Percentiles rank a stretch among this genome's conserved stretches.
Conservation (phyloP, 2,113 vertebrate species). For the Rana temporaria region DNA sequence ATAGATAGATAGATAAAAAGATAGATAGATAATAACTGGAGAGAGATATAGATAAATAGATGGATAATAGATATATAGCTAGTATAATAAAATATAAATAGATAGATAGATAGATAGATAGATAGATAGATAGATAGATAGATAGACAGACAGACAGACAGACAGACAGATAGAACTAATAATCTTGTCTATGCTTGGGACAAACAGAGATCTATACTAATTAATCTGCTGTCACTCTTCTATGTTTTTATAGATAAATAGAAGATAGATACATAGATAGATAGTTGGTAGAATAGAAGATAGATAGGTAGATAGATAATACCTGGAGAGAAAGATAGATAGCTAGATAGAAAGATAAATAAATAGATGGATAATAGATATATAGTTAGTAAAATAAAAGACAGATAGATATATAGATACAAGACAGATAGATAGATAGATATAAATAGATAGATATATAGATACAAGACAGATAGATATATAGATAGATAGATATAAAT, state of each 20-base stretch:
- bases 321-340: neutral
- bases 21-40: too few species aligned
- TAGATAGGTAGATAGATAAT: neutral
- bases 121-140: slow-evolving; percentile 4
- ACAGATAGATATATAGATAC: slow-evolving; percentile 23
- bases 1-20: too few species aligned
- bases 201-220: too few species aligned
- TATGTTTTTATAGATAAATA: too few species aligned
- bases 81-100: slow-evolving; percentile 5
- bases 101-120: slow-evolving; percentile 10
- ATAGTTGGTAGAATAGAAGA: too few species aligned
- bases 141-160: too few species aligned
- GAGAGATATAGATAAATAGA: too few species aligned
- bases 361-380: slow-evolving; percentile 29
- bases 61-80: neutral
- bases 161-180: too few species aligned
- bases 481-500: slow-evolving; percentile 10
- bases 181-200: too few species aligned
- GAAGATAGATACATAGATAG: too few species aligned
- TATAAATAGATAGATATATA: neutral
- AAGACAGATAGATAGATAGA: slow-evolving; percentile 13
- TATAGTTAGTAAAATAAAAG: neutral
- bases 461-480: slow-evolving; percentile 4
- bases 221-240: too few species aligned
- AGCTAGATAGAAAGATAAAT: neutral